Evolutionary conservation across 2,797 vertebrate genomes (phyloP), one percentile per base, ranked within the genome.

Genomic region (Dendrocincla tyrannina): DNA sequence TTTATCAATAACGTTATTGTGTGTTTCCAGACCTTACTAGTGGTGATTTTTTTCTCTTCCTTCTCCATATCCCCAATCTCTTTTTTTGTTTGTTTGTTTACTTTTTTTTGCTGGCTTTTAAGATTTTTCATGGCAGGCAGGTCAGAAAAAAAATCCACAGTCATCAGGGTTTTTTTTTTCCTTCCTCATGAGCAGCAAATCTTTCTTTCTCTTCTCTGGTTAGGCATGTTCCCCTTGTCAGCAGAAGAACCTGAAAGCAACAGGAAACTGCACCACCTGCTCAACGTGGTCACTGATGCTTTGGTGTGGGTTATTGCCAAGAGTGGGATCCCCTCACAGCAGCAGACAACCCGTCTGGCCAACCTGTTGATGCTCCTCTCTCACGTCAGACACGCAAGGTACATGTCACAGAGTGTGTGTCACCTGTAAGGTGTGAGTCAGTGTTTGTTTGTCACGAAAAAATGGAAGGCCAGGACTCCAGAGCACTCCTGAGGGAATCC

Each of bases 301-400:
- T 96, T 99, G 97, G 99, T 99, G 95, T 99, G 99, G 99, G 98
- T 99, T 85, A 99, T 99, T 28, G 98, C 98, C 33, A 99, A 98
- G 93, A 98, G 98, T 1, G 99, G 99, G 5, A 96, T 99, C 91
- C 98, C 99, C 13, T 97, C 97, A 2, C 98, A 99, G 94, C 99
- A 99, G 97, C 99, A 99, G 97, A 98, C 99, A 0, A 96, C 98
- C 5, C 99, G 99, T 10, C 98, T 99, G 63, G 98, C 99, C 17
- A 99, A 99, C 56, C 96, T 99, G 78, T 97, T 99, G 94, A 99
- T 99, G 99, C 98, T 99, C 72, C 99, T 99, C 7, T 99, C 99
- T 16, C 99, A 99, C 4, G 98, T 99, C 94, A 98, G 99, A 41
- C 99, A 99, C 0, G 98, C 99, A 94, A 99, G 99, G 99, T 99